Evolutionary conservation across 2,797 vertebrate genomes (phyloP).

Genomic region (Lacerta viridis): DNA sequence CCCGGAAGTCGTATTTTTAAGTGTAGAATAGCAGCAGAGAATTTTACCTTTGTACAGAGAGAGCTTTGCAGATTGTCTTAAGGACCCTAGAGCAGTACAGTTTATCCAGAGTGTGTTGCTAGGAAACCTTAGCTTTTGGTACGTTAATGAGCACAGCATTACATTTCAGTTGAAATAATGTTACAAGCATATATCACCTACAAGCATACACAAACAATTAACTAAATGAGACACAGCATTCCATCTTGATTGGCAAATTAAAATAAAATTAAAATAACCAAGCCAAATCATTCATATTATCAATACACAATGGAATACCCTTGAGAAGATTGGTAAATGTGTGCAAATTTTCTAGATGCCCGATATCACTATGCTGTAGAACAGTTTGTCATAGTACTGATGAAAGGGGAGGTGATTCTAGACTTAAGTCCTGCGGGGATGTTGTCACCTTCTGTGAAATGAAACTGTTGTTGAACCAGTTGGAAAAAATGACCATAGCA

Average conservation of each 20-base stretch:
- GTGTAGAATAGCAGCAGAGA: not conserved
- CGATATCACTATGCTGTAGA: not conserved
- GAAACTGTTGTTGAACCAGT: not conserved
- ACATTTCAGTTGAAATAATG: conserved; percentile 78
- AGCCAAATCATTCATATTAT: conserved; percentile 9
- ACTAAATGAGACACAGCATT: conserved; percentile 49
- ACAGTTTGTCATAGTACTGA: not conserved
- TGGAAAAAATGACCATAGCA: no score
- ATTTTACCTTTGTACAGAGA: conserved; percentile 70
- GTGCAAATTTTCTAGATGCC: not conserved
- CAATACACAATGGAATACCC: not conserved
- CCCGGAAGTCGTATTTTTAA: not conserved
- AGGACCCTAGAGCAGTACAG: conserved; percentile 81
- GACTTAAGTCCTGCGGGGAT: not conserved
- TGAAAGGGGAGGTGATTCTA: not conserved
- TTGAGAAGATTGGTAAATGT: not conserved
- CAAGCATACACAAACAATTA: conserved; percentile 75
- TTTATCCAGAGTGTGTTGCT: conserved; percentile 83
- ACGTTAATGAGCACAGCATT: conserved; percentile 79
- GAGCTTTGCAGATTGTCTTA: conserved; percentile 81
- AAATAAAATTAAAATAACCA: conserved; percentile 18
- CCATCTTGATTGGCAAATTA: conserved; percentile 3
- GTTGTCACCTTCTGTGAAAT: not conserved
- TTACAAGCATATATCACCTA: conserved; percentile 76
- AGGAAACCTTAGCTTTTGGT: conserved; percentile 83